These are phyloP conservation scores for Microctenopoma stevenorrisi DNA, from an alignment of 2,797 vertebrate genomes.

Conservation along the genomic window DNA sequence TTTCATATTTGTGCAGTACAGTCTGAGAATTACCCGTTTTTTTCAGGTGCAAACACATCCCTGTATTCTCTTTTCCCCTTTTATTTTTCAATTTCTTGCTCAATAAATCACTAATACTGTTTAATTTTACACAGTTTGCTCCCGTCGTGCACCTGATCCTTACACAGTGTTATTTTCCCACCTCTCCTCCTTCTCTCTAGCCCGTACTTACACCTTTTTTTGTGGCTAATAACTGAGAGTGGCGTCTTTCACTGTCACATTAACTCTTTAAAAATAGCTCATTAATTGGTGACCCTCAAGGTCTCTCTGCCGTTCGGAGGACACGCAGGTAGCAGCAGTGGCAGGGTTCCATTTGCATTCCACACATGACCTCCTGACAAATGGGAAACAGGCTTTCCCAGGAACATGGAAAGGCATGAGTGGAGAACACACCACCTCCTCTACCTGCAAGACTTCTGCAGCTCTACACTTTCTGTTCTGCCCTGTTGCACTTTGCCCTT, in stretches of 20 bases:
- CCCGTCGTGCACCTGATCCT: too few species aligned
- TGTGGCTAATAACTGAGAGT: conserved; percentile 33
- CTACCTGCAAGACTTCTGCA: conserved; percentile 8
- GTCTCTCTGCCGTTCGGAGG: conserved; percentile 36
- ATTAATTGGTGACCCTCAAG: conserved; percentile 51
- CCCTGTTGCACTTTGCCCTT: conserved; percentile 25
- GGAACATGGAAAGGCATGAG: conserved; percentile 58
- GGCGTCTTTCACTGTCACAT: conserved; percentile 40
- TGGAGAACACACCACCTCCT: conserved; percentile 33
- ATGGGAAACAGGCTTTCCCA: conserved; percentile 52
- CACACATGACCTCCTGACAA: conserved; percentile 54
- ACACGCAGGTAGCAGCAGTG: conserved; percentile 21
- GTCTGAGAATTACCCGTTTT: too few species aligned
- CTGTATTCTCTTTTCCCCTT: too few species aligned
- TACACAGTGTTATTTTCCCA: not conserved
- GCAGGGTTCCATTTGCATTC: conserved; percentile 53
- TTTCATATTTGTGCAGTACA: too few species aligned
- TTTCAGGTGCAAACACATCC: too few species aligned
- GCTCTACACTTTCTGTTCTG: conserved; percentile 11
- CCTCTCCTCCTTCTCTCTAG: not conserved
- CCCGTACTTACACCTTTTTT: conserved; percentile 22
- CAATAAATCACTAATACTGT: too few species aligned
- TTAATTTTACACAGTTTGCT: too few species aligned
- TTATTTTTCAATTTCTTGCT: not conserved
- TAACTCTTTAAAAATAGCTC: conserved; percentile 56